Percentiles rank a stretch among this genome's conserved stretches.
Evolutionary conservation across 2,888 invertebrate species (phyloP).

Genomic region (Pollenia labialis): DNA sequence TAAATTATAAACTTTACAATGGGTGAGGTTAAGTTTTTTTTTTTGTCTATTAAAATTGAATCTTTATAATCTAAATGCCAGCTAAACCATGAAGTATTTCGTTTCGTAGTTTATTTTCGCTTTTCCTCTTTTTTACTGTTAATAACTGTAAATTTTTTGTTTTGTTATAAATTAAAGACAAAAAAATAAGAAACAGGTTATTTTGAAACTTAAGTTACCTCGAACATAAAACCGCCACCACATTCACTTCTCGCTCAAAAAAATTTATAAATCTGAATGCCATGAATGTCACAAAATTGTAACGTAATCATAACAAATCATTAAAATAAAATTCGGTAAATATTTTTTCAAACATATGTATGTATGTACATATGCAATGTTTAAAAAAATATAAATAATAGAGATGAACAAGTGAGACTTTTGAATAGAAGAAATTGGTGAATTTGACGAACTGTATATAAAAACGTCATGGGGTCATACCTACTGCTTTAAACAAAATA

Average conservation of each 20-base stretch:
- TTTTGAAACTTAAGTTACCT: slow-evolving; percentile 45
- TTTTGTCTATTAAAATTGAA: background rate
- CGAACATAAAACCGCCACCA: slow-evolving; percentile 48
- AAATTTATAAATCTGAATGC: slow-evolving; percentile 14
- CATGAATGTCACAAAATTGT: slow-evolving; percentile 28
- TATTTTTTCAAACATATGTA: no score
- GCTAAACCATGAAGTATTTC: slow-evolving; percentile 36
- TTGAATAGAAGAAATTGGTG: no score
- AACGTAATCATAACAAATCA: slow-evolving; percentile 25
- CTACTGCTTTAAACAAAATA: no score
- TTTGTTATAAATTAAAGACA: background rate
- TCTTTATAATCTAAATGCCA: slow-evolving; percentile 40
- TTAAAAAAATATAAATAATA: no score
- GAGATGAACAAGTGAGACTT: no score
- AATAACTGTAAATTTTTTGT: slow-evolving; percentile 25
- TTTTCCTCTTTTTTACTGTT: background rate
- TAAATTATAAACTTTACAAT: background rate
- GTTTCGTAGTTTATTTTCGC: background rate
- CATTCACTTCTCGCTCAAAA: slow-evolving; percentile 12
- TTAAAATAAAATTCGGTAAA: background rate
- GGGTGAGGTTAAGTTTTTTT: slow-evolving; percentile 8
- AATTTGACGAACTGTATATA: no score
- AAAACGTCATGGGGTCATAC: no score
- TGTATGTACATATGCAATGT: background rate
- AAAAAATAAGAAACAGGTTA: slow-evolving; percentile 25